Conservation (phyloP, 2,888 invertebrate species). For the Cerastis rubricosa region DNA sequence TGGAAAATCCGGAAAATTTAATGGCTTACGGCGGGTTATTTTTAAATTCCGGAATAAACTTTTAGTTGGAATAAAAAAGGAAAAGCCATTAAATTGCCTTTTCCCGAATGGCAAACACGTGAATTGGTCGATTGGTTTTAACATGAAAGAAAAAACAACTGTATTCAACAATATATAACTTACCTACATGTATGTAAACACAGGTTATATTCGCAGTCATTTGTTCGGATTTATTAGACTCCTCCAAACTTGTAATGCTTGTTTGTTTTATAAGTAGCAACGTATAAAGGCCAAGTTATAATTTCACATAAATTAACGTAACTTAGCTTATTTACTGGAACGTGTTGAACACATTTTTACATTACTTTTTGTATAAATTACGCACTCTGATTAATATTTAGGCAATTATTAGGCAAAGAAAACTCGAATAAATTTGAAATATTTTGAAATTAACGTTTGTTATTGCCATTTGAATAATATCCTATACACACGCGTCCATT, state of each 20-base stretch:
- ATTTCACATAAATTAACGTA: constrained; percentile 63
- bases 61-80: constrained; percentile 15
- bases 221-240: constrained; percentile 22
- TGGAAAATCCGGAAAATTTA: constrained; percentile 3
- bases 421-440: constrained; percentile 57
- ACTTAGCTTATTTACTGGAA: constrained; percentile 59
- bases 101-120: constrained; percentile 42
- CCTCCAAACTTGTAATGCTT: constrained; percentile 31
- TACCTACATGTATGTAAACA: constrained; percentile 20
- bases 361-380: constrained; percentile 67
- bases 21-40: neutral
- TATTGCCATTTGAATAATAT: constrained; percentile 36
- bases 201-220: neutral
- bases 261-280: constrained; percentile 44
- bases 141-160: constrained; percentile 33
- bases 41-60: constrained; percentile 7
- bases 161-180: neutral
- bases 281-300: constrained; percentile 48
- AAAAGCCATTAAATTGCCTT: constrained; percentile 17
- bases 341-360: constrained; percentile 64
- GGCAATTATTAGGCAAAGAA: too few species aligned
- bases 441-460: constrained; percentile 57
- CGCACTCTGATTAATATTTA: constrained; percentile 71
- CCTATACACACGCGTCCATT: constrained; percentile 26
- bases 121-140: constrained; percentile 50